Evolutionary conservation across 2,888 invertebrate species (phyloP), one percentile per base, ranked within the genome.

Genomic region (Steinernema carpocapsae): DNA sequence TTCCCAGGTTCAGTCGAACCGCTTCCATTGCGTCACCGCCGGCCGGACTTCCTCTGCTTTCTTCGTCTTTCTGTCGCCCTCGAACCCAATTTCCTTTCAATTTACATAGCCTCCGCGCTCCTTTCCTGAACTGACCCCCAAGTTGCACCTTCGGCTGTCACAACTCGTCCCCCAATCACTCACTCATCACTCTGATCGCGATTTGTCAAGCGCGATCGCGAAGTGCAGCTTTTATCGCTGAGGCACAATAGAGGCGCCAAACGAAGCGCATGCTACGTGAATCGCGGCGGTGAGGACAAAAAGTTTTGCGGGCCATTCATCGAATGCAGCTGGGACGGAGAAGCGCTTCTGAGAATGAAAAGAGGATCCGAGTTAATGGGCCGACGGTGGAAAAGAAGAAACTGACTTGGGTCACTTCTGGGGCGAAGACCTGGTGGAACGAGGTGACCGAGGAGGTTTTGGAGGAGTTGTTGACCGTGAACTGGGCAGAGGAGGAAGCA

Each of bases 341-440:
- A 4, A n/a, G n/a, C n/a, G n/a, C n/a, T n/a, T n/a, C n/a, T n/a
- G n/a, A n/a, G n/a, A n/a, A n/a, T n/a, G n/a, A 3, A 17, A 7
- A 12, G 24, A 26, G 43, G 26, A 51, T 51, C 51, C 43, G 51
- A 10, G 51, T 17, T 10, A 19, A 51, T 19, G 51, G 12, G 19
- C 7, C 14, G 43, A 43, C 7, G 14, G 43, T 43, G 14, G 51
- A 19, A 19, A 51, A 19, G n/a, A 19, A 19, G n/a, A 56, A 22
- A 56, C 56, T 6, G 26, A 79, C 77, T 74, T 80, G 80, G 0
- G 76, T 76, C 12, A 76, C 71, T 32, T 79, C 78, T 19, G 80
- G 78, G 32, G 74, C 70, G 73, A 82, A 80, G 42, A 82, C 77
- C 14, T 78, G 77, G 72, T 83, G 81, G 74, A 82, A 83, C 10